Evolutionary conservation across 2,113 vertebrate species (phyloP).

Genomic region (Neotoma lepida): DNA sequence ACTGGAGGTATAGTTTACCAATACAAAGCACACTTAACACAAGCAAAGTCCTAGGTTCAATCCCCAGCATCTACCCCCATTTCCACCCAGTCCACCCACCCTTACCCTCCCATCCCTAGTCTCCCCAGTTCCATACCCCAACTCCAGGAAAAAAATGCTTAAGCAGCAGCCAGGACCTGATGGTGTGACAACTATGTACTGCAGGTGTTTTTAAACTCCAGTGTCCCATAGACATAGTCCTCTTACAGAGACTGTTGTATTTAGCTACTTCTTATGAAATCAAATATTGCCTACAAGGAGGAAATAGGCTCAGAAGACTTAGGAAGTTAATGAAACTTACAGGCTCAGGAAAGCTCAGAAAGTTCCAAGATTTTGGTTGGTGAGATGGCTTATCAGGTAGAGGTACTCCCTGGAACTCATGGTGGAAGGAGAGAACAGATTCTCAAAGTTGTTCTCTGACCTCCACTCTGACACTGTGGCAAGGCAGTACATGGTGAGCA

Average conservation of each 20-base stretch:
- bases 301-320: not conserved
- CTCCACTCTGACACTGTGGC: not conserved
- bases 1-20: not conserved
- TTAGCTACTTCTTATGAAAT: not conserved
- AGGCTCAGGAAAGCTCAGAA: not conserved
- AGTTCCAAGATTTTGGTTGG: not conserved
- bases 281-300: not conserved
- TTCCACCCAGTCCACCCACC: not conserved
- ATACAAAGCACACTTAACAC: not conserved
- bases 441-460: not conserved
- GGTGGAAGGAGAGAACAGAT: not conserved
- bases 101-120: not conserved
- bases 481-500: not conserved
- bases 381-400: not conserved
- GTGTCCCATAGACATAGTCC: not conserved
- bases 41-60: not conserved
- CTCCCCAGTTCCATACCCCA: not conserved
- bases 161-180: not conserved
- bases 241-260: not conserved
- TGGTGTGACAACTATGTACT: too few species aligned
- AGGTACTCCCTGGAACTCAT: not conserved
- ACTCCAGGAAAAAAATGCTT: not conserved
- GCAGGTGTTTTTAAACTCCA: not conserved
- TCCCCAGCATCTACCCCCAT: not conserved
- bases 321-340: not conserved